Evolutionary conservation across 2,888 invertebrate species (phyloP).

Genomic region (Drosophila dives): DNA sequence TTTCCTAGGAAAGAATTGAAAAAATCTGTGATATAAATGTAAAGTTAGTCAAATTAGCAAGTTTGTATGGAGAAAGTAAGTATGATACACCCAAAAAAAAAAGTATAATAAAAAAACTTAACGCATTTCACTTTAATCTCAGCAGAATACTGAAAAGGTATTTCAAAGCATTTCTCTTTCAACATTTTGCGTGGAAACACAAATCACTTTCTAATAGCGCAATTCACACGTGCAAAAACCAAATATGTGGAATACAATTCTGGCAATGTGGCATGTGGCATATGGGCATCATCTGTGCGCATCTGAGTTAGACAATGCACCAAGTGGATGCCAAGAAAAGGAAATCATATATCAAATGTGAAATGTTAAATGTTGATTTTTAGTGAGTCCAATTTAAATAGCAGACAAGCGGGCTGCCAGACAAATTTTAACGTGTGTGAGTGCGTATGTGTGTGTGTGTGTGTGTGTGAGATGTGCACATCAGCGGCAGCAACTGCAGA

Average conservation of each 20-base stretch:
- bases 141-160: not conserved
- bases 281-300: conserved; percentile 23
- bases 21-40: not conserved
- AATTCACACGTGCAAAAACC: conserved; percentile 25
- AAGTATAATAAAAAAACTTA: not conserved
- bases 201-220: conserved; percentile 49
- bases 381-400: conserved; percentile 49
- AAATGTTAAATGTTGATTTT: conserved; percentile 34
- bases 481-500: conserved; percentile 13
- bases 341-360: conserved; percentile 56
- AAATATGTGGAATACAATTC: conserved; percentile 26
- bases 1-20: not conserved
- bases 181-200: conserved; percentile 8
- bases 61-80: conserved; percentile 8
- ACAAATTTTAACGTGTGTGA: conserved; percentile 11
- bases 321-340: conserved; percentile 12
- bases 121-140: not conserved
- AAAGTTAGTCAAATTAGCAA: not conserved
- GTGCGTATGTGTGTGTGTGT: conserved; percentile 3
- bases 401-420: conserved; percentile 22
- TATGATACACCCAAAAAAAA: not conserved
- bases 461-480: not conserved
- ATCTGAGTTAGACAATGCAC: conserved; percentile 13
- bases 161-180: conserved; percentile 6
- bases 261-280: conserved; percentile 18